Evolutionary conservation across 2,797 vertebrate genomes (phyloP), one percentile per base, ranked within the genome.

Genomic region (Allobates femoralis): DNA sequence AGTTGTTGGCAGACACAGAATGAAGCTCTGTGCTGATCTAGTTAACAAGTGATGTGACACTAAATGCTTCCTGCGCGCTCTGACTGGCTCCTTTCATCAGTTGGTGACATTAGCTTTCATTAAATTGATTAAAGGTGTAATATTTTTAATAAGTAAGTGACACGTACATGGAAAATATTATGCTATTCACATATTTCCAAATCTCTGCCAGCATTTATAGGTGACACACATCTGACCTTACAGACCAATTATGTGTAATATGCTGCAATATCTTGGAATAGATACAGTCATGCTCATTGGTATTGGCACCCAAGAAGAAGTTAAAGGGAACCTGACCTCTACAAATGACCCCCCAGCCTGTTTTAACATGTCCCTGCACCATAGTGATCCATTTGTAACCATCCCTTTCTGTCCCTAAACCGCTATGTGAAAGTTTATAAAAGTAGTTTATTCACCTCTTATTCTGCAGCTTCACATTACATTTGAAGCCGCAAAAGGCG

Each of bases 1-100:
- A 86, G 67, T 32, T 55, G 32, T 62, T 86, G 71, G 69, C 85
- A 73, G 76, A 46, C 50, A 32, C 26, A 62, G 66, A 60, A 34
- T 60, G 46, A 81, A 26, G 51, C n/a, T 71, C 34, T 62, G 26
- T 86, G 67, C 64, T 81, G 64, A 67, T 79, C 78, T 80, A 85
- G 51, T 79, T 85, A 79, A 85, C 60, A 78, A 77, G 58, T 64
- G 37, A 34, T 60, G 64, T 73, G 84, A 85, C 77, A 73, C 74
- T 50, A 75, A 80, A 86, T 74, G 77, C 56, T 62, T 81, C 67
- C 69, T 8, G 69, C 69, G 2, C 26, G 15, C 32, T n/a, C 66
- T 67, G 18, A 77, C 50, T 53, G 75, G 53, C 46, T 77, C 6
- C 37, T 50, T 46, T 46, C 69, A 73, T 73, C 69, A n/a, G n/a